Percentiles rank a stretch among this genome's conserved stretches.
Conservation (phyloP, 2,797 vertebrate species). For the Takifugu ocellatus region DNA sequence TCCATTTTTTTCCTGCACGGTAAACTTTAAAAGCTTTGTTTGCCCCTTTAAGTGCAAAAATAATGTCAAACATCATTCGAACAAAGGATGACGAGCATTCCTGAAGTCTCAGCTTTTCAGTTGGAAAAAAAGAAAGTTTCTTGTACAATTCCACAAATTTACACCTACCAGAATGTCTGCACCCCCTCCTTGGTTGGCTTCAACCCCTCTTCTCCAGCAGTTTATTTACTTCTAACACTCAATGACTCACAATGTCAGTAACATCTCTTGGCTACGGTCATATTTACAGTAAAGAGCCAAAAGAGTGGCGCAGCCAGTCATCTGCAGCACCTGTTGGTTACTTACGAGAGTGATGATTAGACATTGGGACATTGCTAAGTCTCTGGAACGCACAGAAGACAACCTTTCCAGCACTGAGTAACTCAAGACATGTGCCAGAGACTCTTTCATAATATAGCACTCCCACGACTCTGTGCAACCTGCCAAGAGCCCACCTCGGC, state of each 20-base stretch:
- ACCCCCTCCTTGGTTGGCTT: slow-evolving; percentile 26
- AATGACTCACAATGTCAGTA: slow-evolving; percentile 54
- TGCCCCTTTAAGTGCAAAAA: slow-evolving; percentile 5
- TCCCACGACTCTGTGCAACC: slow-evolving; percentile 34
- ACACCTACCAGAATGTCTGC: not conserved
- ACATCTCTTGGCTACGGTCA: slow-evolving; percentile 54
- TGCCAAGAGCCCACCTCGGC: slow-evolving; percentile 47
- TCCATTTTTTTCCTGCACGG: not conserved
- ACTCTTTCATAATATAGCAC: slow-evolving; percentile 55
- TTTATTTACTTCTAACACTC: slow-evolving; percentile 56
- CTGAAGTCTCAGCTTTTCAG: not conserved
- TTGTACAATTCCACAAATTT: not conserved
- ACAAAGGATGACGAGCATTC: not conserved
- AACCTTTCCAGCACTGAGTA: slow-evolving; percentile 52
- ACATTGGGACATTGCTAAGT: slow-evolving; percentile 47
- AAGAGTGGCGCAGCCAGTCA: slow-evolving; percentile 44
- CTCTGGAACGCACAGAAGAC: slow-evolving; percentile 44
- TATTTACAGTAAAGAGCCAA: slow-evolving; percentile 68
- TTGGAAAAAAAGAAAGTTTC: not conserved
- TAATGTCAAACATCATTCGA: not conserved
- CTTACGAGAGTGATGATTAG: slow-evolving; percentile 59
- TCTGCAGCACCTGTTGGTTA: slow-evolving; percentile 62
- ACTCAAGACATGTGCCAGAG: slow-evolving; percentile 53
- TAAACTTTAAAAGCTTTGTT: not conserved
- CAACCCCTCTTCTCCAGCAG: slow-evolving; percentile 13